A percentile compares a stretch with the other conserved stretches of the same genome.
Conservation (phyloP, 2,888 invertebrate species). For the Bombyx huttoni region DNA sequence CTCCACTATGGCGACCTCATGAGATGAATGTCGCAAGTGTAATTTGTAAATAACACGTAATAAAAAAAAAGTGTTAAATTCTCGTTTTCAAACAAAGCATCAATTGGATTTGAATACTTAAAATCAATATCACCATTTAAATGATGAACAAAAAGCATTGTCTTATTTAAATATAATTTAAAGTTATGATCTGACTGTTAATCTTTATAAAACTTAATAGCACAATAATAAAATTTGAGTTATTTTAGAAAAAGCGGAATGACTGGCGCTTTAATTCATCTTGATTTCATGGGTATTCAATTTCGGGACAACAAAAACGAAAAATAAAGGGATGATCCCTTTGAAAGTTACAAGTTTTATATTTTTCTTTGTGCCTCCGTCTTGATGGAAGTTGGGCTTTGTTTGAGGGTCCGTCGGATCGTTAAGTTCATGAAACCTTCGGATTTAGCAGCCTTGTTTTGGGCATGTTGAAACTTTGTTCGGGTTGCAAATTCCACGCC, state of each 20-base stretch:
- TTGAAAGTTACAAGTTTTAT: slow-evolving; percentile 56
- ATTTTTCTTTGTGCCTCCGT: slow-evolving; percentile 48
- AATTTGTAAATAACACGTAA: no score
- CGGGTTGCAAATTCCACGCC: neutral
- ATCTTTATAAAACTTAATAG: neutral
- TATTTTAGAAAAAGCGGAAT: neutral
- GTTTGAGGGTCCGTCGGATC: slow-evolving; percentile 28
- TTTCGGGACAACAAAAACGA: slow-evolving; percentile 37
- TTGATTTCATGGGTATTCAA: slow-evolving; percentile 25
- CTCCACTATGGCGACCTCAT: no score
- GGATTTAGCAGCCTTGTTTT: slow-evolving; percentile 16
- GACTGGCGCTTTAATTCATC: neutral
- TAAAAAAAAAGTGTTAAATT: no score
- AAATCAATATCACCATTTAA: no score
- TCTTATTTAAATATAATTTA: no score
- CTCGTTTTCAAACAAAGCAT: no score
- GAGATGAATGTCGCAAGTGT: no score
- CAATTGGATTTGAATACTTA: no score
- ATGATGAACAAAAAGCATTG: no score
- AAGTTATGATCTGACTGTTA: neutral
- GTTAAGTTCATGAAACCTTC: slow-evolving; percentile 29
- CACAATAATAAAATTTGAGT: neutral
- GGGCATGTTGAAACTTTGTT: neutral
- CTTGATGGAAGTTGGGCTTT: slow-evolving; percentile 52
- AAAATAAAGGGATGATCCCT: slow-evolving; percentile 49